These are phyloP conservation scores for Betta splendens DNA, from an alignment of 2,797 vertebrate genomes.

Conservation along the genomic window DNA sequence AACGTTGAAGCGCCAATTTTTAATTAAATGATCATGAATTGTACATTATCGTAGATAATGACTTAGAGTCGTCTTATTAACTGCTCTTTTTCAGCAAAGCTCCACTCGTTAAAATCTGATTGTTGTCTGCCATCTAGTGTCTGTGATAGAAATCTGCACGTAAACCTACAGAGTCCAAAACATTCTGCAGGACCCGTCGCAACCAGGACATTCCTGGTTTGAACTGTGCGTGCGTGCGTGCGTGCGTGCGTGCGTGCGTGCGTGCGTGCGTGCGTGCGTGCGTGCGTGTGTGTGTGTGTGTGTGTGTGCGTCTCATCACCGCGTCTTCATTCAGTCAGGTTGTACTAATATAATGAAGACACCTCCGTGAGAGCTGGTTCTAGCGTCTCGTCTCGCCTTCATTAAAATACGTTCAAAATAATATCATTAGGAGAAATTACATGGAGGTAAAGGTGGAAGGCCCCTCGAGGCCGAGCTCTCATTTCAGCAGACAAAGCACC, in stretches of 20 bases:
- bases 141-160: background rate
- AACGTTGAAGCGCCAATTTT: too few species aligned
- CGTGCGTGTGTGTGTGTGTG: too few species aligned
- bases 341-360: background rate
- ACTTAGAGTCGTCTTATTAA: too few species aligned
- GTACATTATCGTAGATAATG: too few species aligned
- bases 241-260: too few species aligned
- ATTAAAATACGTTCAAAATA: conserved; percentile 4
- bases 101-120: conserved; percentile 27
- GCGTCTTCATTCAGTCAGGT: background rate
- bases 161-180: background rate
- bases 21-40: too few species aligned
- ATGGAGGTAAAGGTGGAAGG: background rate
- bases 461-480: background rate
- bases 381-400: background rate
- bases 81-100: background rate
- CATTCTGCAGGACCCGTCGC: too few species aligned
- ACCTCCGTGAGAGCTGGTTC: background rate
- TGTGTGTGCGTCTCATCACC: background rate
- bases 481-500: background rate
- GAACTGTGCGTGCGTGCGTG: too few species aligned
- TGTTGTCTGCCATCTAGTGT: conserved; percentile 66
- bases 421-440: background rate
- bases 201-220: too few species aligned
- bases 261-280: too few species aligned